Percentiles rank a stretch among this genome's conserved stretches.
These are phyloP conservation scores for Clitarchus hookeri DNA, from an alignment of 2,888 invertebrate genomes.

Conservation along the genomic window DNA sequence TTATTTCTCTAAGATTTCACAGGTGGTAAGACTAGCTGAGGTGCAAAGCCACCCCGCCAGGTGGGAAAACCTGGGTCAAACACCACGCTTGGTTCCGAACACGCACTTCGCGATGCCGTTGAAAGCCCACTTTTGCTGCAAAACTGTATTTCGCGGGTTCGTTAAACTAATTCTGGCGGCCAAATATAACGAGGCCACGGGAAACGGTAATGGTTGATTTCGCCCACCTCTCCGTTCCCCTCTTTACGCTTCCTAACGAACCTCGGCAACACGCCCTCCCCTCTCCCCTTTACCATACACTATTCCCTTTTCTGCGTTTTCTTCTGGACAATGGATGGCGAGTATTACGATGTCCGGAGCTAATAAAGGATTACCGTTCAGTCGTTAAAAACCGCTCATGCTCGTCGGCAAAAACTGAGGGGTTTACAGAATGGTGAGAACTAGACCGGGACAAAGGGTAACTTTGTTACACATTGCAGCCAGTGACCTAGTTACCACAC, in stretches of 20 bases:
- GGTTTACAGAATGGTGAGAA: background rate
- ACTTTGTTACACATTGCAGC: background rate
- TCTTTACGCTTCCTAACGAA: too few species aligned
- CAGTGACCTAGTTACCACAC: background rate
- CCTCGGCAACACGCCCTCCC: background rate
- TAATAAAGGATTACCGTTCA: background rate
- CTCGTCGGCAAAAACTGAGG: background rate
- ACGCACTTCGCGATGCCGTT: background rate
- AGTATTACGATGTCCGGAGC: background rate
- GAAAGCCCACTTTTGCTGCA: background rate
- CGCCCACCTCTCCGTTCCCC: background rate
- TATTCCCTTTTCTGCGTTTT: background rate
- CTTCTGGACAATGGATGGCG: background rate
- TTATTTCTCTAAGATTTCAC: too few species aligned
- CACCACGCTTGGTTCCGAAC: background rate
- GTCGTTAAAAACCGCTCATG: background rate
- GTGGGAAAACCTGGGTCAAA: background rate
- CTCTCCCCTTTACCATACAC: background rate
- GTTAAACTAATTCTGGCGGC: background rate
- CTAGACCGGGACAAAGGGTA: background rate
- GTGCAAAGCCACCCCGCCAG: background rate
- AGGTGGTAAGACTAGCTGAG: too few species aligned
- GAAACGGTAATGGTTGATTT: slow-evolving; percentile 14
- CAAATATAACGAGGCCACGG: background rate
- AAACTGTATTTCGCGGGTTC: background rate